phyloP scores from a whole-genome alignment of 2,113 vertebrate species.

The Philantomba maxwellii region DNA sequence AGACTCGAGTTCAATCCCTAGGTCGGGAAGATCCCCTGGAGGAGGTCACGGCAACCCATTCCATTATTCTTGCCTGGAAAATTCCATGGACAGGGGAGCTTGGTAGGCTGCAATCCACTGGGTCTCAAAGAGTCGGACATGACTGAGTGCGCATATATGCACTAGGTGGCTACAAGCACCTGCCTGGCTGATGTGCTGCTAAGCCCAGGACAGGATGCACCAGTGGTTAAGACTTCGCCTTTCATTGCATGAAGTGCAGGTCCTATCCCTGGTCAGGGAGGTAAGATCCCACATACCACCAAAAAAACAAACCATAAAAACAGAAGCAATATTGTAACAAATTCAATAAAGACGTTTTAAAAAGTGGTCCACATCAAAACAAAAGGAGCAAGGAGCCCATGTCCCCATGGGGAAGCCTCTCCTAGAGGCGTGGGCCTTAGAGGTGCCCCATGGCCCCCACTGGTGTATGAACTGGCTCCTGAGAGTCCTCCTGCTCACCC shows the following conservation, averaged over 20 bases:
- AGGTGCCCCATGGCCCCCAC: not conserved
- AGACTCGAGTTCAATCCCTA: not conserved
- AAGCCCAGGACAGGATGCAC: not conserved
- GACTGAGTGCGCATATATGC: not conserved
- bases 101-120: not conserved
- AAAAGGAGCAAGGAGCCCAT: not conserved
- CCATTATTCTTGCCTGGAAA: not conserved
- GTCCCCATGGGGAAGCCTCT: not conserved
- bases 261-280: not conserved
- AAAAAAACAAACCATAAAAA: not conserved
- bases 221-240: not conserved
- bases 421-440: accelerated
- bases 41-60: not conserved
- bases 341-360: not conserved
- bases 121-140: not conserved
- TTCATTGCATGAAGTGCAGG: not conserved
- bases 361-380: not conserved
- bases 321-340: not conserved
- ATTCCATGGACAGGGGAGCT: not conserved
- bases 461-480: not conserved
- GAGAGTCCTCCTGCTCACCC: not conserved
- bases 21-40: not conserved
- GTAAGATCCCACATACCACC: not conserved
- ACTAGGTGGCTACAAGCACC: not conserved
- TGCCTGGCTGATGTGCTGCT: not conserved